Evolutionary conservation across 2,113 vertebrate species (phyloP), one percentile per base, ranked within the genome.

Genomic region (Festucalex cinctus): DNA sequence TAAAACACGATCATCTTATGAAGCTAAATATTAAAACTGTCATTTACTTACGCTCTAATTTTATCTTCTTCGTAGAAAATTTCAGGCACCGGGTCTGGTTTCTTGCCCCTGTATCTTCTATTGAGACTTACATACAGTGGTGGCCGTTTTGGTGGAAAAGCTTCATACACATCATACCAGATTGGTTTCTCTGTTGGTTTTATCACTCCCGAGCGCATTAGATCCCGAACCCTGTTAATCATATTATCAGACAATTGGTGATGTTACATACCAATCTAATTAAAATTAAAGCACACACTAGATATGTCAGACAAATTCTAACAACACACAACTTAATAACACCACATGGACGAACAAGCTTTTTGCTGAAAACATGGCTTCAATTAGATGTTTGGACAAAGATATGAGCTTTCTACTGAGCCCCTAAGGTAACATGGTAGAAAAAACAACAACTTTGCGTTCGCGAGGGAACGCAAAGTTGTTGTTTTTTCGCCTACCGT

Each of bases 11-110:
- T n/a, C 13, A 41, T 37, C 7, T 32, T 10, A 32, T 35, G 4
- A 17, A 9, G 41, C 24, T 10, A 36, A 17, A 22, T 14, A 24
- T 20, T 24, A 43, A 41, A 6, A 20, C 44, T 22, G 13, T 17
- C 2, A 59, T 19, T 19, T 32, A 92, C 94, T 94, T 90, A 98
- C 97, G 92, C 94, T 90, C 96, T 83, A n/a, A 96, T 88, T 64
- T n/a, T 39, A 71, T 98, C 97, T 81, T 98, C 97, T 1, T 20
- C 70, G 86, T 97, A 98, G 12, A 96, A 80, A 69, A 98, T 85
- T 44, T 93, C 88, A 0, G 80, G 80, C 1, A 96, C 71, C 0
- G 0, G 1, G 0, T 93, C 87, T n/a, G 66, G 56, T 46, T 68
- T 82, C 26, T 85, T 85, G n/a, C 2, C 1, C 0, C 0, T 5